Evolutionary conservation across 2,888 invertebrate species (phyloP), one percentile per base, ranked within the genome.

Genomic region (Venusia cambrica): DNA sequence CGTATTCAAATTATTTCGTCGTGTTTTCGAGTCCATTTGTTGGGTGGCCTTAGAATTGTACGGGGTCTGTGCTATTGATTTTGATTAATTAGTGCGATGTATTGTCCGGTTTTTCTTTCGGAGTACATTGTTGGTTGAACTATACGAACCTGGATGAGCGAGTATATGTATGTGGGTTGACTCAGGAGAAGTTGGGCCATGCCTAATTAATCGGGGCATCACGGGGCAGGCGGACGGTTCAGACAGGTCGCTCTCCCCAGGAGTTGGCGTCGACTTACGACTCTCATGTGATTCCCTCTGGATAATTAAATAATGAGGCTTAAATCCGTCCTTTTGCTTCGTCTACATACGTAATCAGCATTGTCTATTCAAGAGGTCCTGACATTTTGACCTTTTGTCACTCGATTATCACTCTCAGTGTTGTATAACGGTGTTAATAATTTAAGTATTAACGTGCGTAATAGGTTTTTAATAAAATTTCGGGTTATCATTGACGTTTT

Each of bases 1-100:
- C 75, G 80, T 81, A 84, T 85, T 85, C 80, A 85, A 85, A 85
- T 84, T 79, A 83, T 85, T 76, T 62, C 66, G 69, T 78, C 72
- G 76, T 77, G 78, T 81, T 81, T 80, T 79, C 76, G 74, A 67
- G 72, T 72, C 67, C 73, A 76, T 76, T 81, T 77, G 72, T 72
- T 62, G 59, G 54, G 61, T 59, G 62, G 59, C 63, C 66, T 65
- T 68, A 68, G 62, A 57, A 65, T 62, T 70, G 56, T 72, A 64
- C 63, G 54, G 51, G 48, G 54, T 54, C 43, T 29, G 39, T 34
- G 33, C 54, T 61, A 63, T 71, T 66, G 64, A 64, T 62, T 70
- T 68, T 70, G 70, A 72, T 71, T 76, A 77, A 78, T 79, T 75
- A 75, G 60, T 48, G 31, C 28, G 39, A 15, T 29, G 36, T 36